phyloP scores from a whole-genome alignment of 1,140 invertebrate species.

The Pinna nobilis region DNA sequence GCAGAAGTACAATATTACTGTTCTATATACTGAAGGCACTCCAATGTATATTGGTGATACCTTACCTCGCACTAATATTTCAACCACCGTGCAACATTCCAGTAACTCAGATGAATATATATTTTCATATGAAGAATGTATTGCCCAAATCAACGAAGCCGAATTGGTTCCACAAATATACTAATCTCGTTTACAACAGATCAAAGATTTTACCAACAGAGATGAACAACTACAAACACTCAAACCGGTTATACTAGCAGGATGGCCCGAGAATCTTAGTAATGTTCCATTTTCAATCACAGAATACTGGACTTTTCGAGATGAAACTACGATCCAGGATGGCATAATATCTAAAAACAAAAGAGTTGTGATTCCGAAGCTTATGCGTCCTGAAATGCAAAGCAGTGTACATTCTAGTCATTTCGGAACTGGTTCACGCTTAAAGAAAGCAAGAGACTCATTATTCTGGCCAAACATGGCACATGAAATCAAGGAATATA shows the following conservation, averaged over 20 bases:
- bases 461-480: conserved; percentile 52
- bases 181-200: not conserved
- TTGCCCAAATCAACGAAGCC: conserved; percentile 1
- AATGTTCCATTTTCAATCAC: conserved; percentile 14
- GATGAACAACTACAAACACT: conserved; percentile 13
- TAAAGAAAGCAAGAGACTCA: conserved; percentile 41
- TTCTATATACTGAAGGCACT: conserved; percentile 2
- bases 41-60: conserved; percentile 5
- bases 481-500: conserved; percentile 32
- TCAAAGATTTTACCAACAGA: not conserved
- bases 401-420: conserved; percentile 20
- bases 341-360: conserved; percentile 39
- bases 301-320: conserved; percentile 38
- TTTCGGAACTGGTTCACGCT: conserved; percentile 33
- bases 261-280: conserved; percentile 26
- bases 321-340: conserved; percentile 42
- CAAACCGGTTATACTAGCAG: conserved; percentile 10
- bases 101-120: too few relatives aligned
- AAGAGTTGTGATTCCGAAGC: conserved; percentile 27
- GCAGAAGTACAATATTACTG: conserved; percentile 44
- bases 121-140: not conserved
- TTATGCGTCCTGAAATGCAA: conserved; percentile 12
- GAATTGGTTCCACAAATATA: not conserved
- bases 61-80: not conserved
- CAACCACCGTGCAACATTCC: not conserved